Base-by-base conservation (phyloP, 2,113 vertebrate genomes). In the Oncorhynchus masou region DNA sequence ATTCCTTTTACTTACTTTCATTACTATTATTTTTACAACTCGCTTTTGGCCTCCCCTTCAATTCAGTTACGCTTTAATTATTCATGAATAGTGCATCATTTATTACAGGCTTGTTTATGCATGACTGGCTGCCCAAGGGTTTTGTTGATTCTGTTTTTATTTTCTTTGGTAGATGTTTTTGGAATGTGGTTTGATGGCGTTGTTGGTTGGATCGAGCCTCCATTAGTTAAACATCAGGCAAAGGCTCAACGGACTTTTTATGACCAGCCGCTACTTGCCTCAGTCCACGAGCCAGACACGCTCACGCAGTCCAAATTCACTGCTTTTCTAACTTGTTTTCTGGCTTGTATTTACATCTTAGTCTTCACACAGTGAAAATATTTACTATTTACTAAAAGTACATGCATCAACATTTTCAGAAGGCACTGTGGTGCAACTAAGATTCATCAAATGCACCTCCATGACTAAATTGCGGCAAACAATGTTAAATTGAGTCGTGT, bases 21-120 rank as follows among this genome's bases (percentile, higher is more conserved):
- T 79, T 79, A 31, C 81, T 70, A 76, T 60, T 80, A 85, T 88
- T 84, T 83, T 84, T 62, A 84, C 72, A 74, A 67, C 73, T 81
- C 3, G 4, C 76, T 73, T 45, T 79, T 71, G 60, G 74, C 57
- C 81, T 89, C 79, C 79, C 83, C 78, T 80, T 87, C 71, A 79
- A 71, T 89, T 86, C 60, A 77, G 81, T 69, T 80, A 74, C 64
- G 45, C 24, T 80, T 88, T 80, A 89, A 91, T 89, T 83, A 91
- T 91, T 92, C 78, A 91, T 85, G 80, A 77, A 76, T 48, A n/a
- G 67, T 89, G 80, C 81, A 89, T 91, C 75, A 90, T 91, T 88
- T 85, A 90, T 88, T 73, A 71, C 74, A 70, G 74, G 54, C 82
- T 91, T 87, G 81, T 88, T 85, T 88, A 85, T 90, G 85, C 85